Evolutionary conservation across 2,797 vertebrate species (phyloP), one percentile per base, ranked within the genome.

Genomic region (Pterois miles): DNA sequence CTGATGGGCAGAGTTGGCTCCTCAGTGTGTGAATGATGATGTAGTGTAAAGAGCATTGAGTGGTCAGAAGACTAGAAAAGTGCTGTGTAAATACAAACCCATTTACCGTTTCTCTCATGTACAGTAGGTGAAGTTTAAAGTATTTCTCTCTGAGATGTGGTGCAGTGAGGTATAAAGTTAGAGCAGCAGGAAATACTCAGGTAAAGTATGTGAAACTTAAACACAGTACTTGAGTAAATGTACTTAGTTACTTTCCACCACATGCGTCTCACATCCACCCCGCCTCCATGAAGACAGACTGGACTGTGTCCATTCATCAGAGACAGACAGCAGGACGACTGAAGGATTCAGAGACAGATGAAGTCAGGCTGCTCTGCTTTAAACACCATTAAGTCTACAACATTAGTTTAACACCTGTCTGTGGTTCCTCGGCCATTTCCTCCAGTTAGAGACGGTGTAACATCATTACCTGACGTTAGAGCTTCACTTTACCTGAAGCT

Each of bases 341-440:
- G 48, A 52, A 43, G 40, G 40, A 43, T 43, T 1, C 40, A 43
- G 40, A 33, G 1, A 33, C 66, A 69, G 68, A 23, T 43, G 40
- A 43, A 43, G 40, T 43, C 13, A 33, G 70, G 58, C 65, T 9
- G 36, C 74, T 36, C 33, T 27, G 75, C 7, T 72, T 81, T 43
- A 86, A 88, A 74, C 75, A 74, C 27, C 84, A 84, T 91, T 87
- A 89, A 6, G 14, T 77, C 71, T 73, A 64, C 84, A 85, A 43
- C 40, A 43, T 91, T 85, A 88, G 57, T 9, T 73, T 64, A 67
- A 65, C 78, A 84, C 81, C 85, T 85, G 57, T 54, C 74, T 72
- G 57, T 22, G 59, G 43, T 38, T 78, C 83, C 74, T 80, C 20
- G 0, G 60, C 54, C 50, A 56, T 86, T 89, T 85, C 80, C 81